Evolutionary conservation across 2,113 vertebrate species (phyloP), one percentile per base, ranked within the genome.

Genomic region (Nothobranchius furzeri): DNA sequence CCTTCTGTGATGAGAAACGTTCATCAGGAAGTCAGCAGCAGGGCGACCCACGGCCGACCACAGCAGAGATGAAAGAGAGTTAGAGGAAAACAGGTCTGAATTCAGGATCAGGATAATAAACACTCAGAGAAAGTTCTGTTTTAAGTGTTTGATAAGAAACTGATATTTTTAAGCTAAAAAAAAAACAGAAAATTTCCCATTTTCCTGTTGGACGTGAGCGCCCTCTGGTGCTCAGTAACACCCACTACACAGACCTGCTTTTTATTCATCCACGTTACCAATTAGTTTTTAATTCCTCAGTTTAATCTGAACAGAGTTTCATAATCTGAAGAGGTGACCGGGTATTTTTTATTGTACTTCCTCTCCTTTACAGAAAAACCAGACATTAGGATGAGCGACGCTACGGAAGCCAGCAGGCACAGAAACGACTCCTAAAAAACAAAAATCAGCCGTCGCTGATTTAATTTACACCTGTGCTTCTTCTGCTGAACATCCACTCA

Each of bases 211-310:
- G n/a, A 36, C 73, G 46, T 46, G 13, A 74, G 70, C 52, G 17
- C 83, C 76, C 74, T 74, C 82, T 75, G 0, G 43, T 77, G 84
- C 8, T 56, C n/a, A 53, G 50, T 54, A 0, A 30, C 15, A 2
- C n/a, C 43, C 51, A 65, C 49, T 63, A 36, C 69, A 68, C 20
- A 1, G 17, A 40, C 7, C 9, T 46, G 6, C 30, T 25, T 24
- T 7, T 5, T 40, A 1, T 42, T 42, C 2, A 4, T 30, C 2
- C 30, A 30, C 4, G 30, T 30, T 30, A 30, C 30, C 2, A 4
- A 1, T 30, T 4, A 30, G 30, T 30, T 30, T 30, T 30, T 30
- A 30, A 30, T 30, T 30, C 30, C 4, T 30, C 2, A 4, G 30
- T 30, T 42, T 6, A 6, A 13, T 20, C 20, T 20, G 20, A 20